A percentile compares a stretch with the other conserved stretches of the same genome.
Evolutionary conservation across 2,113 vertebrate genomes (phyloP).

Genomic region (Alaudala cheleensis): DNA sequence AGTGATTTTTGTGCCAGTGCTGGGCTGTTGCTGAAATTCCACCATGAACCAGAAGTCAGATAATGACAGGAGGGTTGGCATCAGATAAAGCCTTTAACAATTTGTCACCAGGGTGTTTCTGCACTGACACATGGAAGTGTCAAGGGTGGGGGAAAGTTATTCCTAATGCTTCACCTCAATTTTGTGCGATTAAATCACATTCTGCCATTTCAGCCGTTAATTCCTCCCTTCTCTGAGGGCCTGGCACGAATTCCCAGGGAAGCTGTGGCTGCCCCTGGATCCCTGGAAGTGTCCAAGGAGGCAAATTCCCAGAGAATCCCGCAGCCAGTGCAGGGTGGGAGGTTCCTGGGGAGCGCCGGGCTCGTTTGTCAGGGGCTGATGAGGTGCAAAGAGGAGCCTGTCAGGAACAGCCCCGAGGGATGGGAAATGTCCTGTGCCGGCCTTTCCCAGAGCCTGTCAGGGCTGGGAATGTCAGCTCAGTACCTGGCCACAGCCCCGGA

Average conservation of each 20-base stretch:
- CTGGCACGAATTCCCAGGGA: not conserved
- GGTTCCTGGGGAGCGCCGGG: not conserved
- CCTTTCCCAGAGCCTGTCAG: constrained; percentile 48
- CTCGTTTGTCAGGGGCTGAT: not conserved
- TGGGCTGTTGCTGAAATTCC: not conserved
- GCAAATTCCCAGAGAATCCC: not conserved
- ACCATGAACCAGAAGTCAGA: not conserved
- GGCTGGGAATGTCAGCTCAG: not conserved
- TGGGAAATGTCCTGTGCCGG: not conserved
- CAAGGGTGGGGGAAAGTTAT: not conserved
- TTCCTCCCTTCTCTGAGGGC: not conserved
- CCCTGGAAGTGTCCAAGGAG: not conserved
- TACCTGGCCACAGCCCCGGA: not conserved
- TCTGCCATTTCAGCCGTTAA: not conserved
- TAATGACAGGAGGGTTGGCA: not conserved
- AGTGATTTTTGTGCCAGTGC: not conserved
- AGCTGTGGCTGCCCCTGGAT: not conserved
- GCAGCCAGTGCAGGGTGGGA: not conserved
- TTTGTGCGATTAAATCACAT: not conserved
- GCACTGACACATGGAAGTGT: not conserved
- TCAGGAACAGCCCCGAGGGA: constrained; percentile 16
- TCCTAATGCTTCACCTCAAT: not conserved
- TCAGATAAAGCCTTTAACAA: not conserved
- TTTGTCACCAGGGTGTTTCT: not conserved
- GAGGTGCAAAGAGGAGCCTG: constrained; percentile 62